Conservation (phyloP, 2,113 vertebrate genomes). For the Onychorhynchus coronatus region DNA sequence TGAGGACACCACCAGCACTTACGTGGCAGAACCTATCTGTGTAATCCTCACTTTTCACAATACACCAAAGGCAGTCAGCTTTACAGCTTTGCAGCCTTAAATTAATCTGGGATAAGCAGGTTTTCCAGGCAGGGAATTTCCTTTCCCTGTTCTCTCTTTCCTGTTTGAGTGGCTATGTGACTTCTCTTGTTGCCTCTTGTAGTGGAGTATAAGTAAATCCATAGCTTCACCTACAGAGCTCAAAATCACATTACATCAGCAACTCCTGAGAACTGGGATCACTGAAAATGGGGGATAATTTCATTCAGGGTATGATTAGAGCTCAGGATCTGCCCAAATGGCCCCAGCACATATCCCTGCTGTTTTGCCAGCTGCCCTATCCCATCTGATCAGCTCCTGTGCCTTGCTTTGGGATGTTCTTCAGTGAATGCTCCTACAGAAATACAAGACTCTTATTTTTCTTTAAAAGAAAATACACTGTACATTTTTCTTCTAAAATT, state of each 20-base stretch:
- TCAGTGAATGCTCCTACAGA: not conserved
- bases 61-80: not conserved
- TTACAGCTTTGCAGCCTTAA: not conserved
- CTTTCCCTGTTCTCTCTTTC: not conserved
- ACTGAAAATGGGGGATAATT: not conserved
- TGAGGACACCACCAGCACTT: not conserved
- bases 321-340: not conserved
- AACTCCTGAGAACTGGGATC: not conserved
- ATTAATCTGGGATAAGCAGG: not conserved
- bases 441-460: not conserved
- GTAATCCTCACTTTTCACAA: not conserved
- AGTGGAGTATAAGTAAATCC: not conserved
- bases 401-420: not conserved
- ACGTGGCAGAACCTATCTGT: not conserved
- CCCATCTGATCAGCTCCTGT: not conserved
- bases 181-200: not conserved
- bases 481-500: not conserved
- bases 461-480: not conserved
- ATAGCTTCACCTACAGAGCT: not conserved
- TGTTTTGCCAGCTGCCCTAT: not conserved
- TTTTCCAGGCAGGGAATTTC: not conserved
- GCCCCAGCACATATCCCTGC: not conserved
- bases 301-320: not conserved
- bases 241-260: not conserved
- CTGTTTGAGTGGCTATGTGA: rapidly evolving